Base-by-base conservation (phyloP, 2,797 vertebrate genomes). In the Enteromius radiatus region DNA sequence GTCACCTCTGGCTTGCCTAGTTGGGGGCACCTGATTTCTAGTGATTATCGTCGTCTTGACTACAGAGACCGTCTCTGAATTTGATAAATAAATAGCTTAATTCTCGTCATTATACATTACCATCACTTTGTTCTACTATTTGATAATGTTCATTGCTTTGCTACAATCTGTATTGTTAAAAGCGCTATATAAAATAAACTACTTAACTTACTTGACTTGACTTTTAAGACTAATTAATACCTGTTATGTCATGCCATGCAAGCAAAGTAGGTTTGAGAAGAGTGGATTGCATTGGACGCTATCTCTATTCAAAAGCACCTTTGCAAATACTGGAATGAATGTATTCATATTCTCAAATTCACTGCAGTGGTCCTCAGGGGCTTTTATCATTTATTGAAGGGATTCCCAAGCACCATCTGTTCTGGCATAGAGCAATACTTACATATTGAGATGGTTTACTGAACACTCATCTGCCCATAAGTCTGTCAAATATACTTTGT, bases 391-490 rank as follows among this genome's bases (percentile, higher is more conserved):
- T 49, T 81, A 71, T 73, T 73, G 11, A 76, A 81, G 33, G 73
- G 61, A 67, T 81, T 81, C n/a, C 31, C 11, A 2, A 64, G 33
- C 45, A 54, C 63, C 71, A 68, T 76, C 47, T 76, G 71, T 45
- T 76, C 59, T 67, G 80, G 80, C 23, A 43, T 17, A 75, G 59
- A 43, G 19, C 10, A 64, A 65, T 78, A 28, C n/a, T 67, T 73
- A 23, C 84, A 84, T 67, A 59, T 56, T 87, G 81, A 85, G 78
- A 59, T 76, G 70, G 75, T 87, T 85, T 84, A 74, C 33, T n/a
- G 70, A 81, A 26, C 56, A 14, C 26, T 31, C 77, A 70, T 67
- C 64, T 85, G 75, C 49, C 33, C 63, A 14, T 67, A 77, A 74
- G 65, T 81, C 76, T 59, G 12, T 70, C 69, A 69, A 52, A 36